Evolutionary conservation across 2,888 invertebrate genomes (phyloP).

Genomic region (Dendrolimus pini): DNA sequence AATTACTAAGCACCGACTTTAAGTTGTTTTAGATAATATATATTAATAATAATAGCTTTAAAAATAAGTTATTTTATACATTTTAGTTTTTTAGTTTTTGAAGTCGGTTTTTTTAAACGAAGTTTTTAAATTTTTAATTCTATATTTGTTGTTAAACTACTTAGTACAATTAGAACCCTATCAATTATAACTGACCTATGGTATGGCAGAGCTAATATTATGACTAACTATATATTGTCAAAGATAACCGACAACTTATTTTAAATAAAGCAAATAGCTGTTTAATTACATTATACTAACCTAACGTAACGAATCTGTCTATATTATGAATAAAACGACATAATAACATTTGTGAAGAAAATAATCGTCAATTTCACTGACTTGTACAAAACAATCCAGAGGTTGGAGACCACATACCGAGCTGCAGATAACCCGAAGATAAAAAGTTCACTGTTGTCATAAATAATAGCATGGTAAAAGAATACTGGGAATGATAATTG

Average conservation of each 20-base stretch:
- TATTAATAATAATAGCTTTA: too few species aligned
- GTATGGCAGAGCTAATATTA: too few species aligned
- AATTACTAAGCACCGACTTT: too few species aligned
- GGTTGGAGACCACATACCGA: slow-evolving; percentile 27
- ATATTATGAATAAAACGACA: background rate
- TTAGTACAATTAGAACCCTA: too few species aligned
- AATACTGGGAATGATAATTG: slow-evolving; percentile 1
- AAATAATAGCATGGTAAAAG: slow-evolving; percentile 2
- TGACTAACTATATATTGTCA: too few species aligned
- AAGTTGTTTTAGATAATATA: too few species aligned
- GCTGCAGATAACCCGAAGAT: slow-evolving; percentile 37
- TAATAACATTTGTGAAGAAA: background rate
- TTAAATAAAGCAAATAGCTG: background rate
- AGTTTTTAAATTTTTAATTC: too few species aligned
- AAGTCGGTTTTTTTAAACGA: too few species aligned
- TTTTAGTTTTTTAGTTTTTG: too few species aligned
- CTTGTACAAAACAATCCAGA: slow-evolving; percentile 12
- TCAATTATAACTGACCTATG: too few species aligned
- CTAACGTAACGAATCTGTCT: background rate
- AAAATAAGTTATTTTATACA: too few species aligned
- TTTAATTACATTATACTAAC: background rate
- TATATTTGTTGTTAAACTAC: too few species aligned
- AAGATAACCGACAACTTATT: background rate
- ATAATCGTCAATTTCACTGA: background rate
- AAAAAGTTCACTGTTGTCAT: slow-evolving; percentile 40